Conservation (phyloP, 2,888 invertebrate species). For the Ichneumoninae sp. region DNA sequence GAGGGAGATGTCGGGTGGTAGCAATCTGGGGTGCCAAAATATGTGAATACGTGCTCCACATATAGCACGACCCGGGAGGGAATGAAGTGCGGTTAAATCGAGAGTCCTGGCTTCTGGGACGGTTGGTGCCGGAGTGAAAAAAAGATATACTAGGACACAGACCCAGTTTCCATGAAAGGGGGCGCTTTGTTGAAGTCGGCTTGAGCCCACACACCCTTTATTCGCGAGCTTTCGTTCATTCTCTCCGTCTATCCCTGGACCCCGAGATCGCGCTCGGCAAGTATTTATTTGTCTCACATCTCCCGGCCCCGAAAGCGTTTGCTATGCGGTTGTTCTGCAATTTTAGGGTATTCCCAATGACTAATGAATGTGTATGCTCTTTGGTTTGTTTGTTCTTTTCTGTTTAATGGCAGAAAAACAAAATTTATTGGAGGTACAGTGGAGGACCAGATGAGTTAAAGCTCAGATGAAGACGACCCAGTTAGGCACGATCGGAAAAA, state of each 20-base stretch:
- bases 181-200: constrained; percentile 57
- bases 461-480: too few species aligned
- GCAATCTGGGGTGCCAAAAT: constrained; percentile 52
- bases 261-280: not conserved
- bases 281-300: constrained; percentile 30
- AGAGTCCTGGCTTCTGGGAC: constrained; percentile 38
- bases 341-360: not conserved
- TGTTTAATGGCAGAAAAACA: not conserved
- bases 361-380: not conserved
- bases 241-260: constrained; percentile 19
- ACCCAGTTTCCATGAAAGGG: constrained; percentile 60
- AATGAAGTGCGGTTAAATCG: constrained; percentile 65
- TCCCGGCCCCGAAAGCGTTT: not conserved
- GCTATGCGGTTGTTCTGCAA: not conserved
- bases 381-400: not conserved
- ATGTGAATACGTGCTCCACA: constrained; percentile 53
- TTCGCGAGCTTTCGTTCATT: constrained; percentile 51
- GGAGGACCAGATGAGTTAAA: too few species aligned
- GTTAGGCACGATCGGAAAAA: too few species aligned
- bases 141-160: constrained; percentile 26
- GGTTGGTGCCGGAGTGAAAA: constrained; percentile 29
- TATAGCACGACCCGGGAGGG: constrained; percentile 33
- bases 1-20: not conserved
- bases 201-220: constrained; percentile 61
- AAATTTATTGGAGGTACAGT: too few species aligned